Base-by-base conservation (phyloP, 2,113 vertebrate species). In the Sinocyclocheilus rhinocerous region DNA sequence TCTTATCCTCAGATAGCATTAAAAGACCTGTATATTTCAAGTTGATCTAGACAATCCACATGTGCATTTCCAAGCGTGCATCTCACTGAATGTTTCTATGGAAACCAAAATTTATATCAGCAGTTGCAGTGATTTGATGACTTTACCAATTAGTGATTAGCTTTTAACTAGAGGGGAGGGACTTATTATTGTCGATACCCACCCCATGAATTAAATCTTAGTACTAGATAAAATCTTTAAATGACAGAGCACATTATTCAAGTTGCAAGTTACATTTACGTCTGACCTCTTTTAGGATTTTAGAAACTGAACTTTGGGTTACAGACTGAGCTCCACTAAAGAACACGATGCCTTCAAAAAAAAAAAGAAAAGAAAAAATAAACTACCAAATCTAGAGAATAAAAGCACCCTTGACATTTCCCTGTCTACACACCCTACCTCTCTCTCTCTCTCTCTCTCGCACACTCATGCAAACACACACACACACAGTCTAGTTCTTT, bases 401-500 rank as follows among this genome's bases (percentile, higher is more conserved):
- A 85, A 85, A 76, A 63, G 55, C 55, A 81, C 39, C 33, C 36
- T 61, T 75, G 45, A 76, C 13, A 52, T 83, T 48, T 87, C 81
- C 57, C n/a, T 26, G 61, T 48, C 18, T 73, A 26, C 33, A n/a
- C 55, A 81, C 57, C 29, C 79, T 65, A n/a, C 18, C 26, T 87
- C 22, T 6, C 15, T 13, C 24, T 79, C 57, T 61, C 61, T 75
- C 26, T 9, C 10, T 22, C 26, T 82, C 73, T 70, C 22, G 55
- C 59, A 20, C 48, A 39, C 61, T 63, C n/a, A 12, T 75, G n/a
- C 81, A 82, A 83, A 26, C 76, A 85, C 59, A 90, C 83, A 88
- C 65, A 90, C 87, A 92, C 84, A 92, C 78, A 92, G 93, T 93
- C 94, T 92, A 92, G 91, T 93, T 93, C 93, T 95, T 93, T 85